Base-by-base conservation (phyloP, 2,888 invertebrate species). In the Lepidochitona cinerea region DNA sequence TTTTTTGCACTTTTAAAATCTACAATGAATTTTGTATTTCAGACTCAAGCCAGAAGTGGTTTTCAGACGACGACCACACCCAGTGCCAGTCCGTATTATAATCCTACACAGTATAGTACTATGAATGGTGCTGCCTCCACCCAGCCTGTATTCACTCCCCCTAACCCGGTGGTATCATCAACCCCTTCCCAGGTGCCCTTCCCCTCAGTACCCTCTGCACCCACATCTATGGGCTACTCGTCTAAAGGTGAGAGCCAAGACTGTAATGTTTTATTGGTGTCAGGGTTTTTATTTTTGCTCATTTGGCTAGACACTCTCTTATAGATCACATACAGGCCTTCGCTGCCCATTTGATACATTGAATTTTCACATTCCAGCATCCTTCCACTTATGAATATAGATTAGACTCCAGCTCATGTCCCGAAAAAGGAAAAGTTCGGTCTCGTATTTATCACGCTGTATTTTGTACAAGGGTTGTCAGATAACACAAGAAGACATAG, bases 11-110 rank as follows among this genome's bases (percentile, higher is more conserved):
- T 59, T 66, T 9, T 66, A 4, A 33, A 18, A 4, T 3, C 26
- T 4, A 3, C 35, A n/a, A 5, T 66, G 5, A n/a, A n/a, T n/a
- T 65, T 4, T 52, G 18, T 32, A 9, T 66, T 75, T 18, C 66
- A 76, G 81, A 72, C 82, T 0, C 82, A 82, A 72, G 83, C 87
- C 5, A 78, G 78, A 37, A 76, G 80, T 66, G 81, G 73, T 12
- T 85, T 84, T 75, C 84, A 85, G 71, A 85, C 86, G 9, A 81
- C 82, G 2, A 85, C 88, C 5, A 84, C 85, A n/a, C 77, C 84
- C 32, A 79, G 80, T 59, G 68, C 78, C 1, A 73, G 72, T 65
- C 37, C 66, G 3, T 85, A 84, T 72, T 74, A 77, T 67, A 80
- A 75, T 49, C 83, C 76, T 52, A 76, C 77, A 67, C 79, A 79